phyloP scores from a whole-genome alignment of 1,140 invertebrate species.

The Campoletis sonorensis region DNA sequence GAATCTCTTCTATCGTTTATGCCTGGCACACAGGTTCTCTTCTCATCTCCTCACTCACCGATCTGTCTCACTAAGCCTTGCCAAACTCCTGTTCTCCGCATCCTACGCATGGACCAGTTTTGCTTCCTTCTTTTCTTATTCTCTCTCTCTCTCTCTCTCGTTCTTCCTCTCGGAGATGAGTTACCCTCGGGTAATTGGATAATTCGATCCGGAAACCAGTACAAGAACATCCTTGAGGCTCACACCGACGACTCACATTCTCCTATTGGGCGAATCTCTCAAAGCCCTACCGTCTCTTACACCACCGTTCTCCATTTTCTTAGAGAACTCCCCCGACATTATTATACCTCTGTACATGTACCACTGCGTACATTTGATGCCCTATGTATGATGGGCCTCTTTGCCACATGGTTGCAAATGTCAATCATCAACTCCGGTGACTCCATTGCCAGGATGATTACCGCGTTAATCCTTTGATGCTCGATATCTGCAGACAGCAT shows the following conservation, averaged over 20 bases:
- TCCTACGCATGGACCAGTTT: slow-evolving; percentile 7
- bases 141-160: not conserved
- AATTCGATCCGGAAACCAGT: slow-evolving; percentile 57
- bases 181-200: slow-evolving; percentile 57
- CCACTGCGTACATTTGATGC: not conserved
- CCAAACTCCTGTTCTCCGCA: slow-evolving; percentile 30
- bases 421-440: not conserved
- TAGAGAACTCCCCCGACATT: not conserved
- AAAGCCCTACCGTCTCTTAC: not conserved
- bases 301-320: not conserved
- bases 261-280: not conserved
- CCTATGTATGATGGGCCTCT: not conserved
- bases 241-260: not conserved
- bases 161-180: not conserved
- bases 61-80: slow-evolving; percentile 38
- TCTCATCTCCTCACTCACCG: slow-evolving; percentile 8
- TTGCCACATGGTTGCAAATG: not conserved
- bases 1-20: slow-evolving; percentile 16
- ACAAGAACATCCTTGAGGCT: slow-evolving; percentile 29
- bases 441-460: slow-evolving; percentile 12
- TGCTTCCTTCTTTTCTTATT: not conserved
- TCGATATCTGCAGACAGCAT: not conserved
- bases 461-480: not conserved
- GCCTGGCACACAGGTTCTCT: slow-evolving; percentile 32
- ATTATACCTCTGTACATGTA: not conserved